Evolutionary conservation across 2,797 vertebrate species (phyloP).

Genomic region (Pseudochaenichthys georgianus): DNA sequence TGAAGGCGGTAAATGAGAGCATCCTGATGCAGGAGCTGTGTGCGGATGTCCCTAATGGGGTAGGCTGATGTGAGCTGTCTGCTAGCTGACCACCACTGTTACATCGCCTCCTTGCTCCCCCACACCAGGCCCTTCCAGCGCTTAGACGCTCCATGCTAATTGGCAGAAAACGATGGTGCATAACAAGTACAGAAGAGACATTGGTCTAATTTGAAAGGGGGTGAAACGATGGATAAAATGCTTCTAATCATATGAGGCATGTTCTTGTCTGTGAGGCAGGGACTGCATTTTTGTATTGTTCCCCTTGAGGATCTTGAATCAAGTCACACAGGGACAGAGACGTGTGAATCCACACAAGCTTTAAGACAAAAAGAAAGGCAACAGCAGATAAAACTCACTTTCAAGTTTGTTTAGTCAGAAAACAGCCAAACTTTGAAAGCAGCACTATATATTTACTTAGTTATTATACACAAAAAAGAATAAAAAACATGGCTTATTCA

Average conservation of each 20-base stretch:
- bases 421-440: constrained; percentile 21
- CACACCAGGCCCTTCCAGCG: constrained; percentile 65
- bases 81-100: constrained; percentile 70
- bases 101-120: constrained; percentile 53
- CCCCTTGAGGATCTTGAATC: constrained; percentile 28
- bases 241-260: constrained; percentile 66
- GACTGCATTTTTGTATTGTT: constrained; percentile 30
- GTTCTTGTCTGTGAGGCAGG: constrained; percentile 57
- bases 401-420: constrained; percentile 33
- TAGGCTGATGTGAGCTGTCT: constrained; percentile 75
- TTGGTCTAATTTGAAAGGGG: constrained; percentile 72
- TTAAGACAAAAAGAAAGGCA: constrained; percentile 27
- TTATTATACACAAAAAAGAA: constrained; percentile 39
- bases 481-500: constrained; percentile 30
- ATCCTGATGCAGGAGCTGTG: constrained; percentile 79
- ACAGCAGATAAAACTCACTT: constrained; percentile 41
- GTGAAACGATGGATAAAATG: constrained; percentile 75
- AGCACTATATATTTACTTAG: constrained; percentile 31
- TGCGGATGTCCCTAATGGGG: constrained; percentile 80
- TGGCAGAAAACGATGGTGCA: constrained; percentile 76
- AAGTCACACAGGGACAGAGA: constrained; percentile 43
- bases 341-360: constrained; percentile 25
- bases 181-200: constrained; percentile 67
- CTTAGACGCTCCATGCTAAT: constrained; percentile 69
- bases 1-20: constrained; percentile 82